These are phyloP conservation scores for Sylvietta virens DNA, from an alignment of 2,113 vertebrate genomes.

Conservation along the genomic window DNA sequence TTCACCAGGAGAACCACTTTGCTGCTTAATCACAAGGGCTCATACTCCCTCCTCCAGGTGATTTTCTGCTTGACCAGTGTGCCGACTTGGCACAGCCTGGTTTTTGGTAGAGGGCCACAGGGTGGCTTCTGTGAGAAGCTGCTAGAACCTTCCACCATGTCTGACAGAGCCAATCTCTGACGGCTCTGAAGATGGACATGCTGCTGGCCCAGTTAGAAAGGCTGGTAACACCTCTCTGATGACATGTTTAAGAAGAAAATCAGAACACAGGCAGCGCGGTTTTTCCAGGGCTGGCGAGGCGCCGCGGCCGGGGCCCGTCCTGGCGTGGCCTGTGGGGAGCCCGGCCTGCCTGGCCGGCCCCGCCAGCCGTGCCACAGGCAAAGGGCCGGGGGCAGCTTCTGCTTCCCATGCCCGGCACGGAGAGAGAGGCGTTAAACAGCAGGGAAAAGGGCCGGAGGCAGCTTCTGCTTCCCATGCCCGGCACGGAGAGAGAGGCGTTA, in stretches of 20 bases:
- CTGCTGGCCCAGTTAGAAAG: neutral
- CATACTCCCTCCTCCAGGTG: neutral
- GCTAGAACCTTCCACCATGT: neutral
- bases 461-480: neutral
- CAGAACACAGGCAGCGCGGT: accelerated
- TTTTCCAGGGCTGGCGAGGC: neutral
- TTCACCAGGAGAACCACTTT: neutral
- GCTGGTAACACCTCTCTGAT: neutral
- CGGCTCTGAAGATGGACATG: neutral
- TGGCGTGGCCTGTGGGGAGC: accelerated
- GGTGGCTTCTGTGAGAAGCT: neutral
- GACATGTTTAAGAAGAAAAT: neutral
- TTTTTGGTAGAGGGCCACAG: neutral
- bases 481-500: neutral
- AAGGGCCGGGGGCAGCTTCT: neutral
- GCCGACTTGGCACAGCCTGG: neutral
- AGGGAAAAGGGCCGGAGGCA: neutral
- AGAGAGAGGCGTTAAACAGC: too few relatives aligned
- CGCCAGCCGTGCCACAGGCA: neutral
- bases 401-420: neutral
- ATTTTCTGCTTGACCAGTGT: neutral
- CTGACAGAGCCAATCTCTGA: neutral
- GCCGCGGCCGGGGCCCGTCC: accelerated
- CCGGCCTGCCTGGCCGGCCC: neutral
- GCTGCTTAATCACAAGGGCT: neutral